These are phyloP conservation scores for Fulmarus glacialis DNA, from an alignment of 2,113 vertebrate genomes.

Conservation along the genomic window DNA sequence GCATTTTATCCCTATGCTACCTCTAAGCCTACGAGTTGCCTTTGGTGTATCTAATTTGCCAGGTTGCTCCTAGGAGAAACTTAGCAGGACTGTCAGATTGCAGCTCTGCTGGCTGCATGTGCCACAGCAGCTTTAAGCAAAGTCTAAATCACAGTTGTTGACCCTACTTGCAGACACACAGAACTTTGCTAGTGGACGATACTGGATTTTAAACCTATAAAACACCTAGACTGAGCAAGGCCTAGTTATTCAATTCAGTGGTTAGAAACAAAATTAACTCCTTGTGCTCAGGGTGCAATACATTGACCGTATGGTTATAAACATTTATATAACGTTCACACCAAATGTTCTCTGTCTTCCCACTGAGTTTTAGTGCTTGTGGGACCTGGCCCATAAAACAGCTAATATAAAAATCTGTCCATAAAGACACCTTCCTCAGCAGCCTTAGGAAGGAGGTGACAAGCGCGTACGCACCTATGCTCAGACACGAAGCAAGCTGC, in stretches of 20 bases:
- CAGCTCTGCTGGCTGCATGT: not conserved
- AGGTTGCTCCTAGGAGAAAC: not conserved
- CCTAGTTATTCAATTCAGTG: not conserved
- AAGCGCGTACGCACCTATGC: rapidly evolving
- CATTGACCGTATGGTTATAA: not conserved
- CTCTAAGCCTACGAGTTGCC: not conserved
- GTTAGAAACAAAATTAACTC: not conserved
- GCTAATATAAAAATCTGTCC: not conserved
- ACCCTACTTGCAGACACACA: not conserved
- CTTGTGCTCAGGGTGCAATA: not conserved
- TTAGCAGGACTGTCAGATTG: not conserved
- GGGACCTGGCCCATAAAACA: not conserved
- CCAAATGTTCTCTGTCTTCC: not conserved
- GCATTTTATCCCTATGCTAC: not conserved
- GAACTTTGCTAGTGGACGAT: rapidly evolving
- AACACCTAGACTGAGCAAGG: not conserved
- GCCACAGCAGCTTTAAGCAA: not conserved
- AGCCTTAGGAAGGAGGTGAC: not conserved
- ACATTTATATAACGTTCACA: not conserved
- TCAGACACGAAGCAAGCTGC: not conserved
- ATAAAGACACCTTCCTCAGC: not conserved
- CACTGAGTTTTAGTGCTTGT: not conserved
- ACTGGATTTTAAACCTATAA: not conserved
- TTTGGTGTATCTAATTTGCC: not conserved
- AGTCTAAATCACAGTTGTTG: not conserved